phyloP scores from a whole-genome alignment of 2,113 vertebrate species.

The Illadopsis cleaveri region DNA sequence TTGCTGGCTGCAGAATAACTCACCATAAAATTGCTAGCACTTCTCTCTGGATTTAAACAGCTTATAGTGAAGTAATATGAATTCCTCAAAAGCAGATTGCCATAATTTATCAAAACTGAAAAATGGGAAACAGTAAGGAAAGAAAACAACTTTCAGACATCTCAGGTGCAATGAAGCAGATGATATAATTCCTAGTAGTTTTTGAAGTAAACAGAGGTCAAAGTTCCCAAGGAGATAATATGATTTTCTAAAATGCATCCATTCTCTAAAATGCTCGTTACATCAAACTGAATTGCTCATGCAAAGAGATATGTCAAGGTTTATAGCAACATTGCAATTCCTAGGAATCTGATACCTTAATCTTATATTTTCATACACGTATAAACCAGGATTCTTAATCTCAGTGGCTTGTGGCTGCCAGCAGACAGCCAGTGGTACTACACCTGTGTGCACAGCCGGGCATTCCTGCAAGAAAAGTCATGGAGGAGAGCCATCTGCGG shows the following conservation, averaged over 20 bases:
- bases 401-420: neutral
- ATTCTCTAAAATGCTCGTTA: neutral
- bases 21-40: neutral
- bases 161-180: neutral
- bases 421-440: rapidly evolving
- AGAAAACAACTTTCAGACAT: neutral
- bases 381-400: neutral
- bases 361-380: neutral
- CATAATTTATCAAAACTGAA: neutral
- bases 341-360: neutral
- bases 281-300: neutral
- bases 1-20: neutral
- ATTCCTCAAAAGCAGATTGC: neutral
- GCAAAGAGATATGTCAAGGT: neutral
- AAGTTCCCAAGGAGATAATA: neutral
- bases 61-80: neutral
- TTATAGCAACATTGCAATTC: neutral
- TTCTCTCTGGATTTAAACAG: neutral
- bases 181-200: neutral
- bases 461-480: rapidly evolving
- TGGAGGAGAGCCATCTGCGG: neutral
- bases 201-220: neutral
- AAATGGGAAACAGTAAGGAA: neutral
- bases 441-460: neutral
- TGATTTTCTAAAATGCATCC: neutral